Evolutionary conservation across 2,888 invertebrate genomes (phyloP), one percentile per base, ranked within the genome.

Genomic region (Rhodophaea formosa): DNA sequence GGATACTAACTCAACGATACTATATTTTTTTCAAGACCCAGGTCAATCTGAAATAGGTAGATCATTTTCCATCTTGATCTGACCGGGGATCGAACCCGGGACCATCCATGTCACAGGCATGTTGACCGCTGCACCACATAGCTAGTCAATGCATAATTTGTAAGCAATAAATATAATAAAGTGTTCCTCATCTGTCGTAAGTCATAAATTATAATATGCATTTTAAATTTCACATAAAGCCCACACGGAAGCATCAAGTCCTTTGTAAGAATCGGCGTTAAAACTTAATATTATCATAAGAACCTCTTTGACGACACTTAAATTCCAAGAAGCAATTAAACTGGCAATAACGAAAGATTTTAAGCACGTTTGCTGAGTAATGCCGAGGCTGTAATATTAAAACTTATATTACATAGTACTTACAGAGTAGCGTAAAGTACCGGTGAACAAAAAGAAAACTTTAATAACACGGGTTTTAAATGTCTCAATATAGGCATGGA

Each of bases 351-450:
- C 65, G 66, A 63, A 53, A 62, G 60, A 61, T 63, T 63, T 65
- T 59, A 68, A 70, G 62, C 62, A 58, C 61, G 56, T 62, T 65
- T 60, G 59, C 64, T 62, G 49, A 61, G 62, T 58, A 63, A 64
- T 45, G 62, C 53, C 59, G 64, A 60, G 59, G 68, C 66, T 67
- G 69, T 74, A 74, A 69, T 74, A 75, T 68, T 71, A 72, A 72
- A 76, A 75, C 74, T 74, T 78, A 77, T 82, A 82, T 82, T 81
- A 85, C 82, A 77, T 83, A 84, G 85, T 87, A 83, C 82, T 83
- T 85, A 88, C 88, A 86, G 82, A 79, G 79, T 83, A 83, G 77
- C 70, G 74, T 75, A 75, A 78, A 72, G 79, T 81, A 78, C 77
- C 78, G 77, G 81, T 67, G 74, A 72, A 80, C 79, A 81, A 79